Evolutionary conservation across 2,797 vertebrate species (phyloP), one percentile per base, ranked within the genome.

Genomic region (Artibeus lituratus): DNA sequence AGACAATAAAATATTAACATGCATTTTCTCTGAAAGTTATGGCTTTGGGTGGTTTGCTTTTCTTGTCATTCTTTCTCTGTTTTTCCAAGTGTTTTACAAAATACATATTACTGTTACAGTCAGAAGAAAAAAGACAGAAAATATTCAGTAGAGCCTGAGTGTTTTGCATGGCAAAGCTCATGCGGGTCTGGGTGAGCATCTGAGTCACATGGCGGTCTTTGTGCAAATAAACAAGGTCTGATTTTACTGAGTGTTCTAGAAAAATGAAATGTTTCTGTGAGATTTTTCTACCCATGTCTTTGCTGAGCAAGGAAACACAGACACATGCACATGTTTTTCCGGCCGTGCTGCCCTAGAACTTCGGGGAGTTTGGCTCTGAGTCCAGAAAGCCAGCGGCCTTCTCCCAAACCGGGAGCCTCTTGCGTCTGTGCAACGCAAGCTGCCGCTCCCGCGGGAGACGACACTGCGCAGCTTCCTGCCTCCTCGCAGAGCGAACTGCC

Each of bases 321-420:
- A 90, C 96, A 81, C 69, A 95, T 21, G 59, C 70, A 42, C 53
- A 35, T 47, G 18, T 35, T 95, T 90, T 83, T 94, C 39, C 85
- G 94, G 62, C 55, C 77, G 78, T 15, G 62, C 84, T 85, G 69
- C 69, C 76, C 73, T 76, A 19, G 57, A 94, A 44, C 96, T 84
- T 73, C 94, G 87, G 86, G 67, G 87, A 91, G 87, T 92, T 95
- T 96, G 96, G 95, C 95, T 74, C 84, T 10, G 14, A 32, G 84
- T 77, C 21, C 91, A 89, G 37, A 77, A 94, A 93, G 89, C 92
- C 92, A 78, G 86, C 53, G 67, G 65, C 87, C 29, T 24, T 35
- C 83, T 96, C 95, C 96, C 92, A 96, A 94, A 77, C 91, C 6
- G 49, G 77, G 97, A 96, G 85, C 59, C 42, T 91, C 94, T 95